A percentile compares a stretch with the other conserved stretches of the same genome.
Evolutionary conservation across 1,140 invertebrate genomes (phyloP).

Genomic region (Trigoniulus corallinus): DNA sequence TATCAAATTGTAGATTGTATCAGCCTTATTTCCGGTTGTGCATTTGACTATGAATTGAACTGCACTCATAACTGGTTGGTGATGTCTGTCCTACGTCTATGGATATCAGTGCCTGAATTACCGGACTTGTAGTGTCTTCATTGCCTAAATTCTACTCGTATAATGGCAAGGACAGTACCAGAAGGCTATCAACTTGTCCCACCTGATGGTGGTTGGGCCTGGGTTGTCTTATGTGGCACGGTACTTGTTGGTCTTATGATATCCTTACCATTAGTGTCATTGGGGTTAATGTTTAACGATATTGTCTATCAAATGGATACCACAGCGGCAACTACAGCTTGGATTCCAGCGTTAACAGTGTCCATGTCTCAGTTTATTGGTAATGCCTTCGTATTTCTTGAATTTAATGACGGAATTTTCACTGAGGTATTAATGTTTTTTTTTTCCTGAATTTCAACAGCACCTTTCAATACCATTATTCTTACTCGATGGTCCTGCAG

Average conservation of each 20-base stretch:
- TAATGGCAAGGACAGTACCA: no score
- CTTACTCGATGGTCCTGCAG: conserved; percentile 56
- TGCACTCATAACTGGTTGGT: no score
- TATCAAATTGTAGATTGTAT: no score
- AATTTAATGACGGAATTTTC: no score
- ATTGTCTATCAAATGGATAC: conserved; percentile 56
- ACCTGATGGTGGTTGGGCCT: conserved; percentile 62
- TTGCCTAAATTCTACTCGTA: no score
- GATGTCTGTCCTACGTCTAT: no score
- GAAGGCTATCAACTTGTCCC: conserved; percentile 25
- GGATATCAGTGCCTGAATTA: no score
- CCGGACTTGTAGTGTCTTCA: no score
- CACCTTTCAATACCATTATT: conserved; percentile 51
- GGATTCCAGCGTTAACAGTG: conserved; percentile 54
- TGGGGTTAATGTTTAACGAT: conserved; percentile 62
- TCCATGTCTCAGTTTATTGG: conserved; percentile 51
- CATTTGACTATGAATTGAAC: no score
- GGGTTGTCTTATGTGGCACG: conserved; percentile 57
- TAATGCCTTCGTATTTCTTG: conserved; percentile 31
- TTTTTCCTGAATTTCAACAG: conserved; percentile 26
- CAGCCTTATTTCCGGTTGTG: no score
- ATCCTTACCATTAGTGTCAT: conserved; percentile 69
- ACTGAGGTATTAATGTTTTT: no score
- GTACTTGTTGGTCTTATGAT: conserved; percentile 60
- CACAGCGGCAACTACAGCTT: conserved; percentile 48